Percentiles rank a stretch among this genome's conserved stretches.
These are phyloP conservation scores for Ips nitidus DNA, from an alignment of 1,140 invertebrate genomes.

Conservation along the genomic window DNA sequence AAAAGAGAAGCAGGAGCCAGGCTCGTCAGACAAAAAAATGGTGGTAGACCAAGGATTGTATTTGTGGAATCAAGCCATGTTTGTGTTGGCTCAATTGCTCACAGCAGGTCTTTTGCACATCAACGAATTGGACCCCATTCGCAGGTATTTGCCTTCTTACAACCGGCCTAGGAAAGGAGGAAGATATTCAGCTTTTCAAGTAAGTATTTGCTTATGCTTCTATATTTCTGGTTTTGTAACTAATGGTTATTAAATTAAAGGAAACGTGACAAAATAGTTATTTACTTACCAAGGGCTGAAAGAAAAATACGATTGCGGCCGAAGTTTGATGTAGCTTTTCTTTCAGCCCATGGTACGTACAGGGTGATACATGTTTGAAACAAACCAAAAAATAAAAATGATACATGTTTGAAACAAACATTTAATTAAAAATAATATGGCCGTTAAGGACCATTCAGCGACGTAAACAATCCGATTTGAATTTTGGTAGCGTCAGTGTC, in stretches of 20 bases:
- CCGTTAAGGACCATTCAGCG: too few relatives aligned
- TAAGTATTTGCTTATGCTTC: conserved; percentile 51
- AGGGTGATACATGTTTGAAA: too few relatives aligned
- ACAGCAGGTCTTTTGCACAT: conserved; percentile 87
- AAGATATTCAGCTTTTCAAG: conserved; percentile 96
- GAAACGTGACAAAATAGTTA: too few relatives aligned
- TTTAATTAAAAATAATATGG: too few relatives aligned
- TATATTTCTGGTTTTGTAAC: too few relatives aligned
- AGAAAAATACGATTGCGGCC: background rate
- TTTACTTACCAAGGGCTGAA: too few relatives aligned
- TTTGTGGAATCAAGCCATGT: conserved; percentile 93
- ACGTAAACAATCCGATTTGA: too few relatives aligned
- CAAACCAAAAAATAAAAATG: too few relatives aligned
- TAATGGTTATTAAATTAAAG: too few relatives aligned
- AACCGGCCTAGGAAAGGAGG: conserved; percentile 88
- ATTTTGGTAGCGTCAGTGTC: too few relatives aligned
- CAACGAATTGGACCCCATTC: conserved; percentile 94
- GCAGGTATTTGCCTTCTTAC: conserved; percentile 93
- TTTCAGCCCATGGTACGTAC: too few relatives aligned
- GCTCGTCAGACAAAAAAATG: conserved; percentile 65
- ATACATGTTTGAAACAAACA: too few relatives aligned
- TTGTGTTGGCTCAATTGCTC: conserved; percentile 89
- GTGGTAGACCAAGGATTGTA: conserved; percentile 65
- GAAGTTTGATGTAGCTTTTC: background rate
- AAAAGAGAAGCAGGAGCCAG: conserved; percentile 71